These are phyloP conservation scores for Diadumene lineata DNA, from an alignment of 92 coral and sea anemone species.

Conservation along the genomic window DNA sequence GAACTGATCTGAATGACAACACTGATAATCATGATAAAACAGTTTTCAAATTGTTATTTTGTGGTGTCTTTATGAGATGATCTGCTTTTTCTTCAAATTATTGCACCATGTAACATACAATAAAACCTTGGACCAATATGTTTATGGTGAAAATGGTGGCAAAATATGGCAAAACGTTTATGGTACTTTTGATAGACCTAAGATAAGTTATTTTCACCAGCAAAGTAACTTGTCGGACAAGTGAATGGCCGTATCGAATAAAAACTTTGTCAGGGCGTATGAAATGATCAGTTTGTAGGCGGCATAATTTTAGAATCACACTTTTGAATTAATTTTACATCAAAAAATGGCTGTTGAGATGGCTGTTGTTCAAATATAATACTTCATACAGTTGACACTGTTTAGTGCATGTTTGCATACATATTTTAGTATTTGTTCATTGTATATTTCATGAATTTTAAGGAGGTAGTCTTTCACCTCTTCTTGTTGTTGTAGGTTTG, in stretches of 20 bases:
- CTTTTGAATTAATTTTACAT: background rate
- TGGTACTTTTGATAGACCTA: conserved; percentile 5
- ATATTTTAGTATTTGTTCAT: background rate
- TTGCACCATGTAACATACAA: background rate
- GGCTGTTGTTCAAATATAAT: background rate
- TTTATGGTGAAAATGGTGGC: conserved; percentile 1
- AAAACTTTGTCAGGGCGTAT: too few species aligned
- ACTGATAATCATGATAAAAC: background rate
- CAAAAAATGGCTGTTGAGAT: background rate
- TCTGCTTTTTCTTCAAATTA: background rate
- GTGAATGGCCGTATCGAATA: too few species aligned
- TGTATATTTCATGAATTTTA: background rate
- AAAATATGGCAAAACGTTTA: background rate
- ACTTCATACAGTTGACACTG: background rate
- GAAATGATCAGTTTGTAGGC: background rate
- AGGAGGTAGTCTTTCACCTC: background rate
- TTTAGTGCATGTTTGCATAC: background rate
- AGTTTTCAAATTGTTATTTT: background rate
- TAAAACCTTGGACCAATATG: background rate
- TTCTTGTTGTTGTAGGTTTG: background rate
- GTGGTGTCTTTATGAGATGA: background rate
- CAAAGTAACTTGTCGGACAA: conserved; percentile 22
- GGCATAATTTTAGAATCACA: background rate
- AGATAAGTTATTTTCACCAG: conserved; percentile 31
- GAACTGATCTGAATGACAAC: background rate